These are phyloP conservation scores for Eledona agricola DNA, from an alignment of 2,888 invertebrate species.

Conservation along the genomic window DNA sequence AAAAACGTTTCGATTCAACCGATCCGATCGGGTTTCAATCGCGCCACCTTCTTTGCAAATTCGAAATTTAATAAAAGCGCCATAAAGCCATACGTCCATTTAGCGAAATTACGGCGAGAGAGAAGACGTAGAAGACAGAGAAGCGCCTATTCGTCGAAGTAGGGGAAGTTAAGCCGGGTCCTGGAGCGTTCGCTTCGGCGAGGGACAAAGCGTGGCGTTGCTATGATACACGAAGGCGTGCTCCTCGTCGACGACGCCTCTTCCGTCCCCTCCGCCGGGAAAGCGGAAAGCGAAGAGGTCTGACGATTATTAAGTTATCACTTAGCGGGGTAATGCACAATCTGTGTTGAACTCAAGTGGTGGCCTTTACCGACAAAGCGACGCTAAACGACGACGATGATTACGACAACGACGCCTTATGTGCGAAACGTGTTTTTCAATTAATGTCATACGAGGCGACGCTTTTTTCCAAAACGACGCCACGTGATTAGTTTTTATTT, in stretches of 20 bases:
- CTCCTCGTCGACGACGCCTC: constrained; percentile 13
- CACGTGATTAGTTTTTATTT: too few species aligned
- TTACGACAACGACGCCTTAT: constrained; percentile 48
- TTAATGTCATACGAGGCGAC: constrained; percentile 31
- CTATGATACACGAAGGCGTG: constrained; percentile 58
- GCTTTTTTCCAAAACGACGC: too few species aligned
- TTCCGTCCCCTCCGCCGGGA: constrained; percentile 9
- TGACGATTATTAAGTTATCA: constrained; percentile 46
- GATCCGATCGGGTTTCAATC: constrained; percentile 9
- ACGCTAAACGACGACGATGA: constrained; percentile 51
- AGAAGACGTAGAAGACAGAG: constrained; percentile 4
- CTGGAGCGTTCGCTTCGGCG: constrained; percentile 31
- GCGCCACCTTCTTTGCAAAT: constrained; percentile 54
- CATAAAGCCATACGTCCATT: constrained; percentile 36
- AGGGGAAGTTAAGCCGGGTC: constrained; percentile 30
- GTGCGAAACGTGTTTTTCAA: constrained; percentile 44
- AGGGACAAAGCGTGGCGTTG: constrained; percentile 57
- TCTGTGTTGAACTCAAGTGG: constrained; percentile 52
- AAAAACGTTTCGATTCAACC: too few species aligned
- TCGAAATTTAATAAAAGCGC: constrained; percentile 35
- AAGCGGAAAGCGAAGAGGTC: constrained; percentile 20
- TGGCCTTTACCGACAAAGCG: constrained; percentile 49
- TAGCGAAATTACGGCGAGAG: constrained; percentile 30
- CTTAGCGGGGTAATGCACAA: constrained; percentile 51
- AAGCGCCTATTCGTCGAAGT: constrained; percentile 15